Evolutionary conservation across 1,140 invertebrate genomes (phyloP).

Genomic region (Pseudomyrmex gracilis): DNA sequence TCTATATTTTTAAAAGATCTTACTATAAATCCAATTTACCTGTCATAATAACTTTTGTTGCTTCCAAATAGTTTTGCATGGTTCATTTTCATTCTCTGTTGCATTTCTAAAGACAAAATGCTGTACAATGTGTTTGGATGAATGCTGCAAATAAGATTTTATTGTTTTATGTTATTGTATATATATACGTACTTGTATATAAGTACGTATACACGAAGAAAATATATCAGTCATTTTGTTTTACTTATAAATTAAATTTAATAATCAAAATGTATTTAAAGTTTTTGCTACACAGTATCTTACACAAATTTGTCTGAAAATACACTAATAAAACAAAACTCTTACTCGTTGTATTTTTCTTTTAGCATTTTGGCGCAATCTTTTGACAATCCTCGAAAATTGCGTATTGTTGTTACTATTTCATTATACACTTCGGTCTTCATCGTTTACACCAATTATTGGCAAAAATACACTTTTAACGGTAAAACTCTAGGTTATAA

Average conservation of each 20-base stretch:
- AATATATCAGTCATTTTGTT: constrained; percentile 19
- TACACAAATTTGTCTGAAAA: background rate
- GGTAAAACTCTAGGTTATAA: too few relatives aligned
- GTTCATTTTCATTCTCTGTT: constrained; percentile 82
- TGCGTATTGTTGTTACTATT: constrained; percentile 72
- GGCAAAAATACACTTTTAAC: background rate
- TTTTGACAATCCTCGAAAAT: constrained; percentile 75
- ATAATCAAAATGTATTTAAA: background rate
- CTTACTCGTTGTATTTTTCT: constrained; percentile 74
- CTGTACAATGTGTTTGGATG: constrained; percentile 85
- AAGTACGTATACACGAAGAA: too few relatives aligned
- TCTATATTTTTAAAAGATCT: constrained; percentile 1
- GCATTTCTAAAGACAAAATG: constrained; percentile 84
- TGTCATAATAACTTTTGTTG: constrained; percentile 71
- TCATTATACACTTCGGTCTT: constrained; percentile 72
- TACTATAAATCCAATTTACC: constrained; percentile 59
- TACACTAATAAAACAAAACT: constrained; percentile 6
- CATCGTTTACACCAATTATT: constrained; percentile 66
- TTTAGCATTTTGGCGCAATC: constrained; percentile 75
- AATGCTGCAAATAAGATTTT: constrained; percentile 78
- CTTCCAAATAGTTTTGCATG: constrained; percentile 71
- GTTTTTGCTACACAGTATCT: too few relatives aligned
- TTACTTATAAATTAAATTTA: background rate
- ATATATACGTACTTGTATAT: too few relatives aligned
- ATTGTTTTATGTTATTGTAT: too few relatives aligned